A percentile compares a stretch with the other conserved stretches of the same genome.
phyloP scores from a whole-genome alignment of 2,113 vertebrate species.

The Sminthopsis crassicaudata region DNA sequence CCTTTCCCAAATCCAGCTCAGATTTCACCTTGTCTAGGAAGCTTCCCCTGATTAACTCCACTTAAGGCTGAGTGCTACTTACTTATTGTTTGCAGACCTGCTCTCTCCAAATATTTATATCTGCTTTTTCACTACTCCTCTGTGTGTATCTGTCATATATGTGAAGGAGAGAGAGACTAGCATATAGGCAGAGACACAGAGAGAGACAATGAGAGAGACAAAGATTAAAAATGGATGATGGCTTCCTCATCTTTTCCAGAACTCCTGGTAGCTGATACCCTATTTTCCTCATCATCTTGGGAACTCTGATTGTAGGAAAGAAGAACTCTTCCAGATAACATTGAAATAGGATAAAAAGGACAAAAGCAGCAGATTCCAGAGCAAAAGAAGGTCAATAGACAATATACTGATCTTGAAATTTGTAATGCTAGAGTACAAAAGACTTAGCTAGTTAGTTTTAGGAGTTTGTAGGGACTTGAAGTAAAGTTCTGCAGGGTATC shows the following conservation, averaged over 20 bases:
- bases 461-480: not conserved
- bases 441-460: not conserved
- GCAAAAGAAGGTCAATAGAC: not conserved
- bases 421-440: not conserved
- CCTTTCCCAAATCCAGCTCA: not conserved
- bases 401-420: not conserved
- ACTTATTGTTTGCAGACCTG: not conserved
- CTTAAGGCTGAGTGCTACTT: not conserved
- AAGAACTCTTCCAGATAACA: not conserved
- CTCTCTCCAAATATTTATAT: not conserved
- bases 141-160: not conserved
- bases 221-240: not conserved
- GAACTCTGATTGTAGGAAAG: not conserved
- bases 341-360: not conserved
- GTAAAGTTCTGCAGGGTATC: not conserved
- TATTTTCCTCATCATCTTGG: not conserved
- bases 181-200: too few species aligned
- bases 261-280: not conserved
- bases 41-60: not conserved
- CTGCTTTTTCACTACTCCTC: not conserved
- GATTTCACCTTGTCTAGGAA: not conserved
- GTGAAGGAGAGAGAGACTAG: not conserved
- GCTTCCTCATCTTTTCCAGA: not conserved
- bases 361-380: not conserved
- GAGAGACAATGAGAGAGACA: not conserved